phyloP scores from a whole-genome alignment of 2,888 invertebrate species.

The Scaptomyza reducta region DNA sequence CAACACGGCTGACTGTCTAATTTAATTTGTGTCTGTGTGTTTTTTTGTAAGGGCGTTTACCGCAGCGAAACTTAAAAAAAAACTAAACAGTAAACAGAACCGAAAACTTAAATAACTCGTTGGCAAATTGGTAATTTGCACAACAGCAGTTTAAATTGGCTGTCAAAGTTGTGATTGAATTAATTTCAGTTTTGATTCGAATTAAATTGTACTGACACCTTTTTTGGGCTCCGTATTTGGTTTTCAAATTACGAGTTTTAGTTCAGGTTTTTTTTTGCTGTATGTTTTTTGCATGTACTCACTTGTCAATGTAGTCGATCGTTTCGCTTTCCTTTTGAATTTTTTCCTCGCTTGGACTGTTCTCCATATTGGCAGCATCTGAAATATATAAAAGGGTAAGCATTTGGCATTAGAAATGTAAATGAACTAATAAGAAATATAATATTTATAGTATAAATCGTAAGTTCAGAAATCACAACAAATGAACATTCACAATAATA shows the following conservation, averaged over 20 bases:
- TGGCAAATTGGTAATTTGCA: conserved; percentile 38
- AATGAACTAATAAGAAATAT: background rate
- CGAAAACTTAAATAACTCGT: conserved; percentile 39
- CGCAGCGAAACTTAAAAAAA: conserved; percentile 8
- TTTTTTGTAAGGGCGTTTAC: conserved; percentile 66
- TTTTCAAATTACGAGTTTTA: conserved; percentile 30
- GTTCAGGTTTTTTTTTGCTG: conserved; percentile 1
- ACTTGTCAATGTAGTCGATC: conserved; percentile 83
- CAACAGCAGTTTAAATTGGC: conserved; percentile 32
- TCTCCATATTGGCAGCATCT: conserved; percentile 78
- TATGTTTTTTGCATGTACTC: conserved; percentile 60
- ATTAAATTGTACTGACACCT: conserved; percentile 47
- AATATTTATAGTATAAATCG: background rate
- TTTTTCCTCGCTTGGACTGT: conserved; percentile 79
- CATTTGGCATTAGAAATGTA: no score
- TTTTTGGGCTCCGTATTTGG: conserved; percentile 23
- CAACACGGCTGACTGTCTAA: conserved; percentile 44
- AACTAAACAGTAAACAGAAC: conserved; percentile 2
- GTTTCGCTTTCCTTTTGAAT: conserved; percentile 82
- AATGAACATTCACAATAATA: conserved; percentile 10
- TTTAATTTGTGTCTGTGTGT: conserved; percentile 40
- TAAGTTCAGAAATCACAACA: conserved; percentile 22
- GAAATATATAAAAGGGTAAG: conserved; percentile 34
- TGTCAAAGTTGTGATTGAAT: conserved; percentile 46
- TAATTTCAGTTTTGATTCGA: conserved; percentile 40